Evolutionary conservation across 2,113 vertebrate species (phyloP), one percentile per base, ranked within the genome.

Genomic region (Clarias magur): DNA sequence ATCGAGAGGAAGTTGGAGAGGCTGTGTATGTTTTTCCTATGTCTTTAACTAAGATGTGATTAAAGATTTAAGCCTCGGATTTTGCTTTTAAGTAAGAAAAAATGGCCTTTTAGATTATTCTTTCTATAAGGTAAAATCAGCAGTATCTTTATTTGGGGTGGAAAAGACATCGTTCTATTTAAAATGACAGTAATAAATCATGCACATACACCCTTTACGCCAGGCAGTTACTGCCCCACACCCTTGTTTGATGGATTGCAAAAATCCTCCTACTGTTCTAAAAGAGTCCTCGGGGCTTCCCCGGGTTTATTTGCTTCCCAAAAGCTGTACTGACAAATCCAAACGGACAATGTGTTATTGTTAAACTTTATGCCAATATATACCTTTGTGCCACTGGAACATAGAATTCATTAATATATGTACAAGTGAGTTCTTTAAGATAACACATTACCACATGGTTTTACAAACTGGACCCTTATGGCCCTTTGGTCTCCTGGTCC

Each of bases 181-280:
- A 4, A 79, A 79, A 57, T 2, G 4, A 19, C 25, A 56, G 27
- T 79, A 30, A 79, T 79, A 79, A 79, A 57, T 79, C 76, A 34
- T 57, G 12, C 54, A 79, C 76, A 27, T 79, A 19, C 76, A 57
- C n/a, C 54, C 76, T 16, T 79, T n/a, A 79, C 1, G 1, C 48
- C 8, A 0, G 53, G 53, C 53, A 17, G 25, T 79, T 57, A 57
- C 76, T 57, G 17, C 54, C 76, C n/a, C n/a, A 30, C 16, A 57
- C 53, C 15, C 76, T 79, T 57, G 54, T 57, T 56, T 79, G 54
- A 79, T 57, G 6, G n/a, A 79, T 79, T 79, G 53, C 76, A 30
- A 79, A 79, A 78, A 54, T 54, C 76, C n/a, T 79, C 54, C 54
- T 30, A 79, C n/a, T 27, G 2, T 57, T 79, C 53, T 79, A 16